phyloP scores from a whole-genome alignment of 2,113 vertebrate species.

The Psilopogon haemacephalus region DNA sequence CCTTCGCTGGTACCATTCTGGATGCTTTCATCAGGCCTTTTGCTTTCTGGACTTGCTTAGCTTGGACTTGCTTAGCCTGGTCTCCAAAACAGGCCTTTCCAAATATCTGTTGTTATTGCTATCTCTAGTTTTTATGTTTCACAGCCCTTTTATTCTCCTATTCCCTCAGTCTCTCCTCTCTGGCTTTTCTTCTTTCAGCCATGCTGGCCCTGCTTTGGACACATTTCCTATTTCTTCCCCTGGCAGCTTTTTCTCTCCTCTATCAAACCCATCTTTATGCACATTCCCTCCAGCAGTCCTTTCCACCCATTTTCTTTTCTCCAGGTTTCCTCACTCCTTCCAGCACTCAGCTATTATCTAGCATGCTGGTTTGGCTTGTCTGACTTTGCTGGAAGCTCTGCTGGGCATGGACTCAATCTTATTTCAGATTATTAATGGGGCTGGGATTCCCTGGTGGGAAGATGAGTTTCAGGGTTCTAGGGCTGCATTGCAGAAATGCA shows the following conservation, averaged over 20 bases:
- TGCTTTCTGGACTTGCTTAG: neutral
- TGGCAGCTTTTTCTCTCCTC: neutral
- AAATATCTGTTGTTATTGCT: neutral
- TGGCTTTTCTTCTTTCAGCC: neutral
- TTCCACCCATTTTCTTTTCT: neutral
- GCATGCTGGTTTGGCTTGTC: neutral
- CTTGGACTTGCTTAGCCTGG: fast-evolving
- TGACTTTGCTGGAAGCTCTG: neutral
- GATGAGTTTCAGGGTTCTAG: neutral
- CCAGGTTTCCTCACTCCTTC: neutral
- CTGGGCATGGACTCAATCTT: neutral
- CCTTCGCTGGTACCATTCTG: neutral
- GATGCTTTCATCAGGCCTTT: neutral
- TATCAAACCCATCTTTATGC: neutral
- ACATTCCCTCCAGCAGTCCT: neutral
- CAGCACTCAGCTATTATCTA: neutral
- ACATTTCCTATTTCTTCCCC: neutral
- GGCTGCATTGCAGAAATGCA: neutral
- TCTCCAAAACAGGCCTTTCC: neutral
- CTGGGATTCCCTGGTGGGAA: neutral
- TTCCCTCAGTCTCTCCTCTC: neutral
- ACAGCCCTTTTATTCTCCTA: neutral
- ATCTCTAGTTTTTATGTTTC: neutral
- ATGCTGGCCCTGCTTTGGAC: neutral
- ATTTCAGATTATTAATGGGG: slow-evolving; percentile 2